These are phyloP conservation scores for Cantharis lateralis DNA, from an alignment of 2,888 invertebrate species.

Conservation along the genomic window DNA sequence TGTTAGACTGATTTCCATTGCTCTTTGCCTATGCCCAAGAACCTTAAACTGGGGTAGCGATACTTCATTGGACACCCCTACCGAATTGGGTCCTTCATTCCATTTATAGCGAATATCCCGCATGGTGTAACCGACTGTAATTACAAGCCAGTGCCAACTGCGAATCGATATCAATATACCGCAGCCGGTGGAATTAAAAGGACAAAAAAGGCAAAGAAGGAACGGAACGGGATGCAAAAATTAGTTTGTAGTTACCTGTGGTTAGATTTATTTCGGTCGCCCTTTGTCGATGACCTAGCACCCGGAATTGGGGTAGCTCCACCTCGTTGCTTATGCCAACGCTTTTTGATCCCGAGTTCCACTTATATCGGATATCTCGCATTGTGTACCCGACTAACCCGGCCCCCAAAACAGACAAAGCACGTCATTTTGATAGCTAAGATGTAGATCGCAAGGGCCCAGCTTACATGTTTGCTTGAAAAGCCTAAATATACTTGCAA, in stretches of 20 bases:
- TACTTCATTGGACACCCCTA: slow-evolving; percentile 94
- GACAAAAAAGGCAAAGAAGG: slow-evolving; percentile 44
- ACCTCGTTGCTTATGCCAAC: slow-evolving; percentile 95
- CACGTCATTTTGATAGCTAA: slow-evolving; percentile 53
- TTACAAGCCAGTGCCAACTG: slow-evolving; percentile 54
- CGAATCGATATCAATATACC: slow-evolving; percentile 38
- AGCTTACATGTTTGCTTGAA: background rate
- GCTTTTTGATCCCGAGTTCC: slow-evolving; percentile 90
- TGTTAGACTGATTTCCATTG: slow-evolving; percentile 94
- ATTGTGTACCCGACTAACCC: slow-evolving; percentile 92
- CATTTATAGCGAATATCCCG: slow-evolving; percentile 97
- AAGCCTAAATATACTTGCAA: background rate
- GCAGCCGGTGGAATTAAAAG: slow-evolving; percentile 42
- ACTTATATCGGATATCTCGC: slow-evolving; percentile 96
- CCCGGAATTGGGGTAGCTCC: slow-evolving; percentile 95
- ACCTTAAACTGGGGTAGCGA: slow-evolving; percentile 98
- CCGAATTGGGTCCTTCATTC: slow-evolving; percentile 94
- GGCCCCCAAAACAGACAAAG: slow-evolving; percentile 58
- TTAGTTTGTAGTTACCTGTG: slow-evolving; percentile 80
- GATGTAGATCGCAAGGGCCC: slow-evolving; percentile 27
- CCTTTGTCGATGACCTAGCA: slow-evolving; percentile 94
- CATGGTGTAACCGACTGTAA: slow-evolving; percentile 97
- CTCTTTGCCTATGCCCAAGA: slow-evolving; percentile 93
- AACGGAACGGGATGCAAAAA: slow-evolving; percentile 48
- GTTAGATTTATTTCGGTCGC: slow-evolving; percentile 92